Evolutionary conservation across 2,113 vertebrate genomes (phyloP), one percentile per base, ranked within the genome.

Genomic region (Oryzias woworae): DNA sequence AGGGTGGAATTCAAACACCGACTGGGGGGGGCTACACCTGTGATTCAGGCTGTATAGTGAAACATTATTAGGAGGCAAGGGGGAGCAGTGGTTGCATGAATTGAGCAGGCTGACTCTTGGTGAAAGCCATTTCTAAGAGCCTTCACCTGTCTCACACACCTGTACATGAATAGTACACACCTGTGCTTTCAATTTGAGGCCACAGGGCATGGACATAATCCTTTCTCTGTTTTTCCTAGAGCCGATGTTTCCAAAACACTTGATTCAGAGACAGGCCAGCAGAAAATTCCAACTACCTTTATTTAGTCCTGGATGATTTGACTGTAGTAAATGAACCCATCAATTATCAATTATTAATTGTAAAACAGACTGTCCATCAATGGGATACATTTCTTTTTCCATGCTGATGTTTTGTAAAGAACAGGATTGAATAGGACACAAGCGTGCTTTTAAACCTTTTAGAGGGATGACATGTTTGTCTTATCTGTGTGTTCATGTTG

Each of bases 121-220:
- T 61, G 58, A 77, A 80, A 75, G 51, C 48, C 22, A 61, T 69
- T 46, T 20, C 24, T 62, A 26, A 46, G 54, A 57, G 54, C 71
- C 78, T 72, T 85, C 86, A 90, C 85, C 87, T 85, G 84, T 76
- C 78, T 80, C 70, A 70, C 86, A 84, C 90, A 90, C 90, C 87
- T 88, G 90, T 24, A 84, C 78, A 63, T 46, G 41, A 53, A 82
- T 44, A 83, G 80, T 49, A 84, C 82, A 83, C 87, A 90, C 84
- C 81, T 89, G 88, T 60, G 62, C 53, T 57, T 46, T 48, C 45
- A 31, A 4, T 2, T n/a, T 22, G 4, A 61, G 73, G 77, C 57
- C 72, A 62, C 65, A 5, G 61, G 24, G 28, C 63, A 36, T 53
- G 15, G 48, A 62, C 45, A 58, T 79, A 79, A 76, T 69, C 82